Evolutionary conservation across 2,113 vertebrate species (phyloP).

Genomic region (Tragelaphus buxtoni): DNA sequence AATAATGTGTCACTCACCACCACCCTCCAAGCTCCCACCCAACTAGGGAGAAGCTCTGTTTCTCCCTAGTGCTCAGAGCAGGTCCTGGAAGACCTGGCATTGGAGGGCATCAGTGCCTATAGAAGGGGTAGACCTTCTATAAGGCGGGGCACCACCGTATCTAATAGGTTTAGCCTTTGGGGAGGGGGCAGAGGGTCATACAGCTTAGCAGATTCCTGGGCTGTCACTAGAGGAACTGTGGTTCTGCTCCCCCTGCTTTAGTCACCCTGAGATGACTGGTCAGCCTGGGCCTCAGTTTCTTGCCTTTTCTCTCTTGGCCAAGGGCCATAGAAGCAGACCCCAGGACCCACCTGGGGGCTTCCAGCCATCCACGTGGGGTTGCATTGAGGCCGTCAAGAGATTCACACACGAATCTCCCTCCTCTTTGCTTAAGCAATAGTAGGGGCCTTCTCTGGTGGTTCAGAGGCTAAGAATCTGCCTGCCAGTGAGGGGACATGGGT

Average conservation of each 20-base stretch:
- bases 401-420: background rate
- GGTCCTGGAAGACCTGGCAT: background rate
- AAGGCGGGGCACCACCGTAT: fast-evolving
- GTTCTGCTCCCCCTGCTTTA: background rate
- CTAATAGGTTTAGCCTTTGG: fast-evolving
- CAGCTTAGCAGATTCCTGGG: background rate
- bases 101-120: background rate
- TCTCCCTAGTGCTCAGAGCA: background rate
- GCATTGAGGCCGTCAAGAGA: background rate
- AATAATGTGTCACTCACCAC: background rate
- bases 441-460: background rate
- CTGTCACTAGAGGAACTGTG: background rate
- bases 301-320: background rate
- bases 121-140: background rate
- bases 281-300: background rate
- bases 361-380: background rate
- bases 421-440: background rate
- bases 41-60: background rate
- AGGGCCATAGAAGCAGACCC: background rate
- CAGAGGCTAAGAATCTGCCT: background rate
- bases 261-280: background rate
- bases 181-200: background rate
- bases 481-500: background rate
- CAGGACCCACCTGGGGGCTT: background rate
- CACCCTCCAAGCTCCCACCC: background rate